A percentile compares a stretch with the other conserved stretches of the same genome.
Evolutionary conservation across 2,797 vertebrate species (phyloP).

Genomic region (Apogon talboti): DNA sequence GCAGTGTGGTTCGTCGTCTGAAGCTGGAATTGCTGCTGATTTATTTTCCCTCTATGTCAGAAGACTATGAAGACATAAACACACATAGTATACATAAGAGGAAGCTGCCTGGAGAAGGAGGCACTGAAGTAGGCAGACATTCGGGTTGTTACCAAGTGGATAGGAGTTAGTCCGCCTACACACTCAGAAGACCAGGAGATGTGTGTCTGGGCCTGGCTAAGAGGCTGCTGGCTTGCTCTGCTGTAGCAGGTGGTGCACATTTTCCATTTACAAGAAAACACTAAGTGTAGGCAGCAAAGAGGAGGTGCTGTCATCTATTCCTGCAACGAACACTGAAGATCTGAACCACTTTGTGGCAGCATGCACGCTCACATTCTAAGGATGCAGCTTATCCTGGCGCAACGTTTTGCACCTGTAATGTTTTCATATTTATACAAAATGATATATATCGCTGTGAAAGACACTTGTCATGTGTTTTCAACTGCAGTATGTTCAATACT

Average conservation of each 20-base stretch:
- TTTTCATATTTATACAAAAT: constrained; percentile 21
- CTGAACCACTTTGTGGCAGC: constrained; percentile 50
- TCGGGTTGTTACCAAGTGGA: constrained; percentile 65
- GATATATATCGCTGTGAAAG: neutral
- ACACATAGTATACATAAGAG: constrained; percentile 24
- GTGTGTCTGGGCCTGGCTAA: constrained; percentile 72
- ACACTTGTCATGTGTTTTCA: neutral
- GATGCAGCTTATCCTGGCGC: constrained; percentile 36
- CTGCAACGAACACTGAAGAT: constrained; percentile 49
- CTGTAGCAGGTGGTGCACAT: constrained; percentile 76
- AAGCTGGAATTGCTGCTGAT: constrained; percentile 15
- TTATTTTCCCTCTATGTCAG: constrained; percentile 12
- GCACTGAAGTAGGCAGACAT: constrained; percentile 57
- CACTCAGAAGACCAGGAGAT: constrained; percentile 65
- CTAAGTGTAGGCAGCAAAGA: constrained; percentile 73
- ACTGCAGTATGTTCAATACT: neutral
- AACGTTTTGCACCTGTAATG: neutral
- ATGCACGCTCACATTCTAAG: constrained; percentile 35
- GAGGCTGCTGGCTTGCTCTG: constrained; percentile 73
- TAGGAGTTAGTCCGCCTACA: constrained; percentile 73
- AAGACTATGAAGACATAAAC: constrained; percentile 23
- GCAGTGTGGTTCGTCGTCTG: constrained; percentile 3
- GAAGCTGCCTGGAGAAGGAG: constrained; percentile 47
- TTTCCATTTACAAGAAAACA: constrained; percentile 77
- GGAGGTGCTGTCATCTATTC: constrained; percentile 74